Conservation (phyloP, 2,113 vertebrate species). For the Sula dactylatra region DNA sequence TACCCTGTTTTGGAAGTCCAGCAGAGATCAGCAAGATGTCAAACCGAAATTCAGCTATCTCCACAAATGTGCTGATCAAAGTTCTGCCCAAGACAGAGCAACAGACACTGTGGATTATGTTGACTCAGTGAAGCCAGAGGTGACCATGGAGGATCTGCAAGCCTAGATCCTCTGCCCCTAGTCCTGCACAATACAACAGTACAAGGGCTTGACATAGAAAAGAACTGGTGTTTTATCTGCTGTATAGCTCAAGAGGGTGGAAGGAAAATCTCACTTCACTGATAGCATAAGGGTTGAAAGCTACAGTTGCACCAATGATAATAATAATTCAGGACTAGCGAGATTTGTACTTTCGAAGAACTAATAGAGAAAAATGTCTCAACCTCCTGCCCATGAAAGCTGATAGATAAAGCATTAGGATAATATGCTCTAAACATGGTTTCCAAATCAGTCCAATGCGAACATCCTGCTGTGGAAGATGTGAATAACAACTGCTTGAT, state of each 20-base stretch:
- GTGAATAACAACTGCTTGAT: background rate
- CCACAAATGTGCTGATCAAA: slow-evolving; percentile 20
- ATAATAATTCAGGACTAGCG: background rate
- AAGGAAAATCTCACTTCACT: slow-evolving; percentile 1
- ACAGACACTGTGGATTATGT: background rate
- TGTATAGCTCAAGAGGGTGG: background rate
- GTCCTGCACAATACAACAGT: background rate
- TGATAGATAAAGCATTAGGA: background rate
- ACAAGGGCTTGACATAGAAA: background rate
- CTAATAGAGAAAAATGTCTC: background rate
- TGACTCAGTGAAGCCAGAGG: background rate
- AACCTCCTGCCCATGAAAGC: background rate
- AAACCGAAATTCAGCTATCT: slow-evolving; percentile 19
- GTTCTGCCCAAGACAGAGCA: background rate
- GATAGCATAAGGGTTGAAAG: background rate
- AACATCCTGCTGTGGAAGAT: background rate
- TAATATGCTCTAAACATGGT: background rate
- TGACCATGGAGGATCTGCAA: background rate
- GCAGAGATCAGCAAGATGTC: slow-evolving; percentile 1
- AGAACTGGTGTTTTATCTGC: slow-evolving; percentile 16
- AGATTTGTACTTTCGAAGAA: background rate
- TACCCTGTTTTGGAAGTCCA: slow-evolving; percentile 1
- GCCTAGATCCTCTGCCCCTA: background rate
- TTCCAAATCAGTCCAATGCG: background rate
- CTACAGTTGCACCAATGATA: background rate